Percentiles rank a stretch among this genome's conserved stretches.
Conservation (phyloP, 2,797 vertebrate species). For the Halcyon leucocephala region DNA sequence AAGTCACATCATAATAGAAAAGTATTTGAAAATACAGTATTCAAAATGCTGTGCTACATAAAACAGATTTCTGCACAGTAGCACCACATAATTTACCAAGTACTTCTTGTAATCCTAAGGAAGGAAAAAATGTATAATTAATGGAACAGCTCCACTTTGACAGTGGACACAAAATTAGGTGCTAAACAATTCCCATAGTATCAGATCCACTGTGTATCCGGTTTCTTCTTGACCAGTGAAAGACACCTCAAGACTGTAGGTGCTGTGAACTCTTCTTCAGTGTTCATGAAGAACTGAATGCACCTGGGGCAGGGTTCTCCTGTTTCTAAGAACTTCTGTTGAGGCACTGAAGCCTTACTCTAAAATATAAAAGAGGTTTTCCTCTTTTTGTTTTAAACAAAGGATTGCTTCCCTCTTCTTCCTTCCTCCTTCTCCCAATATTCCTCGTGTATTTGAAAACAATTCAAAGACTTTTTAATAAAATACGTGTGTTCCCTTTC, state of each 20-base stretch:
- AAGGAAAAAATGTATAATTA: not conserved
- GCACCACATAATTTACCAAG: not conserved
- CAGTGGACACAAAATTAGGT: not conserved
- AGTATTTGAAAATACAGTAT: not conserved
- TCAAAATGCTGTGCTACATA: not conserved
- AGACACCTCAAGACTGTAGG: not conserved
- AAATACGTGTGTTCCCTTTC: not conserved
- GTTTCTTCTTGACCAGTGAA: not conserved
- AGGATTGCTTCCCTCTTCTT: not conserved
- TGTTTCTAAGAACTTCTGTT: constrained; percentile 11
- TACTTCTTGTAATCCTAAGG: not conserved
- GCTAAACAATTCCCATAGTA: not conserved
- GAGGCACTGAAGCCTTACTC: not conserved
- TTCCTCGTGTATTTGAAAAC: not conserved
- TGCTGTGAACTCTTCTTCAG: not conserved
- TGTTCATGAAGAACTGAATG: not conserved
- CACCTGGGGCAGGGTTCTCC: not conserved
- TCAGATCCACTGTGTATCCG: not conserved
- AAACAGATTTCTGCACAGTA: not conserved
- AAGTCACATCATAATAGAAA: not conserved
- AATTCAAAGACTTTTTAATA: not conserved
- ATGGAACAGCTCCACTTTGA: not conserved
- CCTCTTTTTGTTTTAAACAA: constrained; percentile 8
- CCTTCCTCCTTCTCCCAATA: not conserved
- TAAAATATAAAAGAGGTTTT: not conserved